phyloP scores from a whole-genome alignment of 2,113 vertebrate genomes.

The Mesocricetus auratus region DNA sequence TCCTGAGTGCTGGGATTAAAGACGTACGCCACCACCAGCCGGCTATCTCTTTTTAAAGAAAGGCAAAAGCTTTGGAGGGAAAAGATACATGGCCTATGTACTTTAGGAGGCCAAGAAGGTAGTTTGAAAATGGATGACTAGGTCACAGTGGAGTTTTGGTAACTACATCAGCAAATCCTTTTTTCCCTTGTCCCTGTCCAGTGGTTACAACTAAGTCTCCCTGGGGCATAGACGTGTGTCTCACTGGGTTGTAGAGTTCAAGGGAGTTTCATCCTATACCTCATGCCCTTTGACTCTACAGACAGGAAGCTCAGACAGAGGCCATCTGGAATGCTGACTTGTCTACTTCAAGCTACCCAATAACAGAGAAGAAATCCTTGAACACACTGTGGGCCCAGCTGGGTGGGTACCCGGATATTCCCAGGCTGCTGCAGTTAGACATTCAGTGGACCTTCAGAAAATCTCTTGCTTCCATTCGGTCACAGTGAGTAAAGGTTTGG shows the following conservation, averaged over 20 bases:
- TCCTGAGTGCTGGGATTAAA: too few species aligned
- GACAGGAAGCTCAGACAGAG: conserved; percentile 66
- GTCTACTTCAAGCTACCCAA: conserved; percentile 79
- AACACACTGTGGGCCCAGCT: conserved; percentile 75
- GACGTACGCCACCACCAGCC: too few species aligned
- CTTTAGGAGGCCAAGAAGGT: neutral
- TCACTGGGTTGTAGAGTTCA: neutral
- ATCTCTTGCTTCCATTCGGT: conserved; percentile 70
- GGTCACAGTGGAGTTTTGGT: neutral
- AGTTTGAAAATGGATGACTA: conserved; percentile 40
- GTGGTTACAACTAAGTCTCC: neutral
- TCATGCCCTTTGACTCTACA: conserved; percentile 63
- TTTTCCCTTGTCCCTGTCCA: conserved; percentile 22
- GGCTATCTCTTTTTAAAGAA: neutral
- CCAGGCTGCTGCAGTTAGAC: conserved; percentile 82
- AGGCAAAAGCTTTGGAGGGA: conserved; percentile 36
- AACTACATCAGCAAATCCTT: conserved; percentile 23
- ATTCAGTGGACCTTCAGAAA: conserved; percentile 78
- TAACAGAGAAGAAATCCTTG: conserved; percentile 76
- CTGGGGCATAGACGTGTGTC: neutral
- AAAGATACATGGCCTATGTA: neutral
- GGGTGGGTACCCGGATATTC: conserved; percentile 82
- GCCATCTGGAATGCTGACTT: conserved; percentile 80
- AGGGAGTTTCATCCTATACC: neutral
- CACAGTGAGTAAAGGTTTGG: conserved; percentile 75